Percentiles rank a stretch among this genome's conserved stretches.
Evolutionary conservation across 2,888 invertebrate species (phyloP).

Genomic region (Leptinotarsa peninsularis): DNA sequence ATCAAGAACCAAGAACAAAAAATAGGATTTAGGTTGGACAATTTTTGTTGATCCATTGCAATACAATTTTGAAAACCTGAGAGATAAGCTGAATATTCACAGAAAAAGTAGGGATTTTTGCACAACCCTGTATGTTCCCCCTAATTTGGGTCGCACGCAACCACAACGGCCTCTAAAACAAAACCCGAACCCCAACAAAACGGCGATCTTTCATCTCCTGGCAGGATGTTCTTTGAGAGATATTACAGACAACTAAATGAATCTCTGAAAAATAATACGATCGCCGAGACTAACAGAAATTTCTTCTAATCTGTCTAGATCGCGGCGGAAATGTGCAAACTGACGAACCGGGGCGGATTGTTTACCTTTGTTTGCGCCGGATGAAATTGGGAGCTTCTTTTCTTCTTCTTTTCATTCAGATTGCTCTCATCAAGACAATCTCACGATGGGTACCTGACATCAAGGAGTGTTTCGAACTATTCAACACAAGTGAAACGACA

Average conservation of each 20-base stretch:
- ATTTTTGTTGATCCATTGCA: no score
- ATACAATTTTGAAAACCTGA: no score
- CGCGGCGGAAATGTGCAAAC: constrained; percentile 46
- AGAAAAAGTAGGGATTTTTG: not conserved
- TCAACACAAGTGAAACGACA: not conserved
- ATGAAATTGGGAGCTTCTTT: constrained; percentile 51
- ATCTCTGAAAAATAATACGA: constrained; percentile 49
- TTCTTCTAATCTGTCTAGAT: constrained; percentile 44
- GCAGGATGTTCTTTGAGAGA: constrained; percentile 48
- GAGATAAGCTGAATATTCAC: no score
- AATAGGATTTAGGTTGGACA: no score
- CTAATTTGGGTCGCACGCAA: constrained; percentile 24
- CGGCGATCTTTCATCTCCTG: constrained; percentile 16
- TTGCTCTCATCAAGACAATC: constrained; percentile 34
- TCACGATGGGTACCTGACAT: constrained; percentile 17
- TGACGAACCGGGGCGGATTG: constrained; percentile 43
- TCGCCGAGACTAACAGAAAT: constrained; percentile 41
- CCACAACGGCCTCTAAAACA: constrained; percentile 21
- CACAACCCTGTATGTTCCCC: not conserved
- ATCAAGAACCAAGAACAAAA: no score
- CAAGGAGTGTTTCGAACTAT: not conserved
- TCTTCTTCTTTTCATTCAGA: constrained; percentile 35
- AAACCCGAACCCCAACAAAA: constrained; percentile 18
- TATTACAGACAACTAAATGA: constrained; percentile 46
- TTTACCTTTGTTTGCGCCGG: constrained; percentile 52